These are phyloP conservation scores for Ardeotis arabs DNA, from an alignment of 2,113 vertebrate genomes.

Conservation along the genomic window DNA sequence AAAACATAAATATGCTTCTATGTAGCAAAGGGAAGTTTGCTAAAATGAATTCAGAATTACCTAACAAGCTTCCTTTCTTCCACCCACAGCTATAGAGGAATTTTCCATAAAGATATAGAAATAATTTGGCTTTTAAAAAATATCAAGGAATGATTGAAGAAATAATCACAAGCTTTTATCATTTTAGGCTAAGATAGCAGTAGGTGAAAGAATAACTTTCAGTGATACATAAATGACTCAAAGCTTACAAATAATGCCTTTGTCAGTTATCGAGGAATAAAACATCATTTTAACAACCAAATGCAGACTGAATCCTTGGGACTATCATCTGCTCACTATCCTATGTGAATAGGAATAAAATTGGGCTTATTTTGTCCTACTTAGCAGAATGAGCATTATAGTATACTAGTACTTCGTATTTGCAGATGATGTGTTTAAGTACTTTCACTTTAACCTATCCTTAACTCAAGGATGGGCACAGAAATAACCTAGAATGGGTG, in stretches of 20 bases:
- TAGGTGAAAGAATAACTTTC: neutral
- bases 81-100: neutral
- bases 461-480: neutral
- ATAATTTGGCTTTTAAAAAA: neutral
- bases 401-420: neutral
- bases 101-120: neutral
- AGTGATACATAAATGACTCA: neutral
- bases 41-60: constrained; percentile 16
- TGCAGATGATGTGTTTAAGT: neutral
- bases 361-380: neutral
- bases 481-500: neutral
- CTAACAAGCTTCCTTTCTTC: neutral
- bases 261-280: neutral
- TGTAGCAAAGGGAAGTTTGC: neutral
- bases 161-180: neutral
- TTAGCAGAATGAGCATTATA: neutral
- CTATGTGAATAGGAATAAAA: neutral
- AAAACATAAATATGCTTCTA: constrained; percentile 54
- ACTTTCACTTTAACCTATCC: neutral
- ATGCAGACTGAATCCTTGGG: neutral
- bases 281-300: neutral
- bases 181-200: neutral
- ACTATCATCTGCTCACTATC: neutral
- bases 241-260: neutral
- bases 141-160: neutral